Conservation (phyloP, 2,888 invertebrate species). For the Suillia variegata region DNA sequence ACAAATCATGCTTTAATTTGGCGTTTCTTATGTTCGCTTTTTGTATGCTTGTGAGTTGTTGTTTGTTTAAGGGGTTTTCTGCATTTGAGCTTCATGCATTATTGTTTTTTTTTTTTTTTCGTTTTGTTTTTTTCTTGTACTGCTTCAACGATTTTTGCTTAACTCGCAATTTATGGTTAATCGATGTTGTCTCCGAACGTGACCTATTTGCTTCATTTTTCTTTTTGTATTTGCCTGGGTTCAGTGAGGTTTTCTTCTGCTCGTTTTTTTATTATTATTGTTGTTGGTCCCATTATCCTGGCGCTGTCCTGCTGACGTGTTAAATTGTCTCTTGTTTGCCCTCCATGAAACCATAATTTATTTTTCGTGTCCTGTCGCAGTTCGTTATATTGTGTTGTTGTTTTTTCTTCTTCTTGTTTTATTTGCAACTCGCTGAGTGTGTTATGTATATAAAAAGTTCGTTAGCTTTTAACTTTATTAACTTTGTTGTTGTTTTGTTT, state of each 20-base stretch:
- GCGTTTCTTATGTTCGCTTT: constrained; percentile 9
- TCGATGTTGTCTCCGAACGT: constrained; percentile 54
- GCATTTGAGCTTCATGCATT: background rate
- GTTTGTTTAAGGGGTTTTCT: background rate
- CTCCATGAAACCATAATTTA: constrained; percentile 51
- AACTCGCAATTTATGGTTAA: constrained; percentile 56
- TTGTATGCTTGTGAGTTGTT: background rate
- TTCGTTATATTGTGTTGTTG: constrained; percentile 32
- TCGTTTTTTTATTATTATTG: no score
- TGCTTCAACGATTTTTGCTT: constrained; percentile 47
- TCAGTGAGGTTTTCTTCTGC: constrained; percentile 8
- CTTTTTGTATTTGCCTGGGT: background rate
- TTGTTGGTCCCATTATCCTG: constrained; percentile 12
- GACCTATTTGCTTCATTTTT: constrained; percentile 52
- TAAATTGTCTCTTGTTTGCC: constrained; percentile 50
- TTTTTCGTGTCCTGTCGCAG: constrained; percentile 47
- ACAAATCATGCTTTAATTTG: constrained; percentile 49
- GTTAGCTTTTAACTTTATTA: background rate
- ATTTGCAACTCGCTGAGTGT: constrained; percentile 19
- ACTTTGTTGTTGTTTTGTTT: background rate
- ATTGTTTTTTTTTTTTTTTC: no score
- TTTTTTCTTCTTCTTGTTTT: background rate
- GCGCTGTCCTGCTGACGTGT: constrained; percentile 47
- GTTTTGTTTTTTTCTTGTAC: background rate
- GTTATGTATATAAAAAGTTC: background rate